phyloP scores from a whole-genome alignment of 2,113 vertebrate species.

The Eulemur rufifrons region DNA sequence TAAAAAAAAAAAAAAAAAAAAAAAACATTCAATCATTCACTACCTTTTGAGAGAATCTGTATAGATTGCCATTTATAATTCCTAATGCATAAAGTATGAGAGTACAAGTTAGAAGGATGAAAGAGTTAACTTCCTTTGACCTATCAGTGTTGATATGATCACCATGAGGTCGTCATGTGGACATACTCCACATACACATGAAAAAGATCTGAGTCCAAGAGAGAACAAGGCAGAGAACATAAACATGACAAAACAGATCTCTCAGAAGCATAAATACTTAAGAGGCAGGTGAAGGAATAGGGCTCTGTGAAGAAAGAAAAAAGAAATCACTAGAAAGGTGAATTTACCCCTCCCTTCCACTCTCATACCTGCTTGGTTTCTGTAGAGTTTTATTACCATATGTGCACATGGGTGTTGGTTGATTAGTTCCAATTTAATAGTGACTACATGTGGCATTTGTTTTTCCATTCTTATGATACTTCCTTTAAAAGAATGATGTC shows the following conservation, averaged over 20 bases:
- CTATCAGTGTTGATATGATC: background rate
- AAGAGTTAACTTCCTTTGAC: background rate
- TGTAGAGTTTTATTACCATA: too few species aligned
- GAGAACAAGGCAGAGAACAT: background rate
- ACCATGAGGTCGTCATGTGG: background rate
- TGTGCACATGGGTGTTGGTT: too few species aligned
- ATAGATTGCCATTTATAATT: background rate
- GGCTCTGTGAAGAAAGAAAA: background rate
- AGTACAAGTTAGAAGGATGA: background rate
- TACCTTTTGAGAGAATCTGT: background rate
- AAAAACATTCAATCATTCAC: background rate
- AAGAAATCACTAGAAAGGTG: background rate
- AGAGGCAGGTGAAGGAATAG: background rate
- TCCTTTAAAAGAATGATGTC: too few species aligned
- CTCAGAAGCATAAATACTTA: background rate
- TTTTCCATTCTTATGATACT: too few species aligned
- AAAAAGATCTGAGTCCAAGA: background rate
- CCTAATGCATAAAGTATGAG: background rate
- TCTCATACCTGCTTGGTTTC: too few species aligned
- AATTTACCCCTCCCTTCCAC: background rate
- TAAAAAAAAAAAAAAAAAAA: conserved; percentile 13
- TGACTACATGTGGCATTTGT: too few species aligned
- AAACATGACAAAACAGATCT: background rate
- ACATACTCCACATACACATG: background rate
- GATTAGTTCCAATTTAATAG: too few species aligned